These are phyloP conservation scores for Vipera ursinii DNA, from an alignment of 2,797 vertebrate genomes.

Conservation along the genomic window DNA sequence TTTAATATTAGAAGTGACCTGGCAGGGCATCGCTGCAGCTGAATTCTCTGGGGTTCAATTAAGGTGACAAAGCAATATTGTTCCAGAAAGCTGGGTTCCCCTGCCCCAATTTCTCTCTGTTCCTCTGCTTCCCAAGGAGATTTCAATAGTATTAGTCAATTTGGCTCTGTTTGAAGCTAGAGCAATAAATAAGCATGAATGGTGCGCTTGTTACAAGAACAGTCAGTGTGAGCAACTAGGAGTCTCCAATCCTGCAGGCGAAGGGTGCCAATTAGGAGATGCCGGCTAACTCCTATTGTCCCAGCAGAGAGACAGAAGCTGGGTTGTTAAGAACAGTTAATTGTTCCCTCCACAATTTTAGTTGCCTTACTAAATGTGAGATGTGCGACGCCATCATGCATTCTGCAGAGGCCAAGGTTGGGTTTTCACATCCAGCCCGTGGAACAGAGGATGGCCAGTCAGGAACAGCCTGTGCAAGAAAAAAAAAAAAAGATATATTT, in stretches of 20 bases:
- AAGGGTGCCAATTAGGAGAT: not conserved
- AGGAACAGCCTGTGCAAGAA: not conserved
- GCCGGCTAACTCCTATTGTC: not conserved
- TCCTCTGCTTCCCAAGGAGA: not conserved
- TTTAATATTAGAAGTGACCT: not conserved
- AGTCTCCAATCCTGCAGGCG: no score
- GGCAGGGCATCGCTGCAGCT: not conserved
- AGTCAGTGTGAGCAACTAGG: not conserved
- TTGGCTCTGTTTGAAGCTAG: not conserved
- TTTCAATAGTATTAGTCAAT: not conserved
- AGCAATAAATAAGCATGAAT: constrained; percentile 1
- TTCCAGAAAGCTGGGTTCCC: not conserved
- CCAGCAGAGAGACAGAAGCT: not conserved
- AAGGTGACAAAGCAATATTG: not conserved
- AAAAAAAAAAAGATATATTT: not conserved
- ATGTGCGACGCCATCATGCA: not conserved
- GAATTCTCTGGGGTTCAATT: not conserved
- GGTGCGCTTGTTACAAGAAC: not conserved
- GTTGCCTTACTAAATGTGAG: not conserved
- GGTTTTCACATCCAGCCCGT: not conserved
- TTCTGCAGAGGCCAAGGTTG: not conserved
- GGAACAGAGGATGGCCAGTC: not conserved
- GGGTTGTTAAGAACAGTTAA: no score
- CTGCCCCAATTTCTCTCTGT: not conserved
- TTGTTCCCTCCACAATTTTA: not conserved